These are phyloP conservation scores for Neoscelio sp. DNA, from an alignment of 2,888 invertebrate species.

Conservation along the genomic window DNA sequence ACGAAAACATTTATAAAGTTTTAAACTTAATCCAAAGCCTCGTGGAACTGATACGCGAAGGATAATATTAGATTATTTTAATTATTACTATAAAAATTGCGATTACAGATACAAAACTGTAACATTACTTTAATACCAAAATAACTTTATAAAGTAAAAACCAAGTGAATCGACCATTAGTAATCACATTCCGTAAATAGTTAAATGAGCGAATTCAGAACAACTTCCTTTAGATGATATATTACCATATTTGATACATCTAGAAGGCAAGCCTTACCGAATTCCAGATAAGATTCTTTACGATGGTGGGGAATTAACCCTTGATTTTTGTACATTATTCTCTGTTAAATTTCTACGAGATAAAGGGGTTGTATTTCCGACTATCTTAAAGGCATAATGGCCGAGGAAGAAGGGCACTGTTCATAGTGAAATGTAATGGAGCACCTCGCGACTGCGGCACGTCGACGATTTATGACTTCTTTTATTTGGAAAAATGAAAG, in stretches of 20 bases:
- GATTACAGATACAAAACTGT: no score
- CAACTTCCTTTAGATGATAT: conserved; percentile 69
- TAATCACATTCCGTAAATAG: conserved; percentile 1
- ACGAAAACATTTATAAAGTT: no score
- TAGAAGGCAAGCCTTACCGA: conserved; percentile 50
- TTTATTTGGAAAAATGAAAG: conserved; percentile 78
- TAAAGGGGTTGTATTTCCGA: conserved; percentile 80
- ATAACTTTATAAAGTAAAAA: no score
- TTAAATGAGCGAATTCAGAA: conserved; percentile 55
- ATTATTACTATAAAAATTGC: no score
- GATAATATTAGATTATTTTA: no score
- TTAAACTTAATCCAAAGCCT: no score
- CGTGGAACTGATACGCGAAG: no score
- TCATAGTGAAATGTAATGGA: conserved; percentile 78
- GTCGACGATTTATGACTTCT: conserved; percentile 78
- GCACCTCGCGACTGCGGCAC: conserved; percentile 66
- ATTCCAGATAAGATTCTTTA: conserved; percentile 81
- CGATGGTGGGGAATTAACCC: conserved; percentile 81
- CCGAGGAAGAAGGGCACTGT: conserved; percentile 79
- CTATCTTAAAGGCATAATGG: conserved; percentile 80
- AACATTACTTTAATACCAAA: no score
- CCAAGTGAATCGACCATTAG: not conserved
- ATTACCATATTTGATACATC: conserved; percentile 78
- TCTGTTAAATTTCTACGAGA: conserved; percentile 77
- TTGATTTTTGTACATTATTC: conserved; percentile 82